Evolutionary conservation across 2,113 vertebrate species (phyloP).

Genomic region (Amblyopsis rosae): DNA sequence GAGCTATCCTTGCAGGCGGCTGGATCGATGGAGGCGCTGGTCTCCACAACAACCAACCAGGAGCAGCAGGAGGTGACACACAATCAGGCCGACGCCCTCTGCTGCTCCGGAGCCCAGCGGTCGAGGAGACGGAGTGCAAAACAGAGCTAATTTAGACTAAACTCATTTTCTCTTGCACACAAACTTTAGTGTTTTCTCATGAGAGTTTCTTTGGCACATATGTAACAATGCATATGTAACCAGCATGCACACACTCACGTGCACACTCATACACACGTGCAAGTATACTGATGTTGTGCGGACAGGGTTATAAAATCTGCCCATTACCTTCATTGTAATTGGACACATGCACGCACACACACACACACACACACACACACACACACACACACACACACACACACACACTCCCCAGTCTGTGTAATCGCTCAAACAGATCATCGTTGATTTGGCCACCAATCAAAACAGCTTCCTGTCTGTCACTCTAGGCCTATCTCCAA

Average conservation of each 20-base stretch:
- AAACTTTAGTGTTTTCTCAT: background rate
- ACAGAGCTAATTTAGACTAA: no score
- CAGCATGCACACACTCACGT: background rate
- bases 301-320: constrained; percentile 4
- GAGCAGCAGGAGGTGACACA: constrained; percentile 27
- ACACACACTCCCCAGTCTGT: constrained; percentile 14
- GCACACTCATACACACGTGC: constrained; percentile 11
- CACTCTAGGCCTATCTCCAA: constrained; percentile 29
- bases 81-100: constrained; percentile 39
- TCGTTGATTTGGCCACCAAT: constrained; percentile 56
- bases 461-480: constrained; percentile 49
- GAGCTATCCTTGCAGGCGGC: constrained; percentile 47
- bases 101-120: constrained; percentile 34
- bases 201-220: background rate
- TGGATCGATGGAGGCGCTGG: constrained; percentile 51
- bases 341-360: constrained; percentile 28
- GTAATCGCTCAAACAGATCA: constrained; percentile 41
- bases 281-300: no score
- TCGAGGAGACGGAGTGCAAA: background rate
- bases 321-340: constrained; percentile 22
- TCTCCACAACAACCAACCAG: constrained; percentile 44
- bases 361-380: constrained; percentile 20
- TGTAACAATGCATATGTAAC: background rate
- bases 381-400: constrained; percentile 10
- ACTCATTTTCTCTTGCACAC: constrained; percentile 25